These are phyloP conservation scores for Gari tellinella DNA, from an alignment of 2,888 invertebrate genomes.

Conservation along the genomic window DNA sequence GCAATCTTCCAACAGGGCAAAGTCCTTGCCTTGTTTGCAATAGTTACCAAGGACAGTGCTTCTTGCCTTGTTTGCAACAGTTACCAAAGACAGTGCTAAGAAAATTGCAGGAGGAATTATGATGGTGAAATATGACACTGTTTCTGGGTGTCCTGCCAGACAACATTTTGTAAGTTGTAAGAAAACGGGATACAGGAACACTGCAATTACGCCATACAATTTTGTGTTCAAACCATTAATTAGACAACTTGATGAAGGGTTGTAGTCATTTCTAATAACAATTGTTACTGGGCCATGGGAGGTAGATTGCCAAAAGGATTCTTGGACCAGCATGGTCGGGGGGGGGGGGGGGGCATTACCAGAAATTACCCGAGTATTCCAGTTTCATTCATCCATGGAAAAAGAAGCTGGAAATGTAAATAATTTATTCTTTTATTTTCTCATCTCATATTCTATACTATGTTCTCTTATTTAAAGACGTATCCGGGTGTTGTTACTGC, in stretches of 20 bases:
- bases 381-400: slow-evolving; percentile 40
- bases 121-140: slow-evolving; percentile 3
- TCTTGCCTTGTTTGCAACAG: too few species aligned
- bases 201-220: slow-evolving; percentile 9
- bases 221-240: slow-evolving; percentile 19
- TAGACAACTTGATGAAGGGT: too few species aligned
- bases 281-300: slow-evolving; percentile 38
- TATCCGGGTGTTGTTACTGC: too few species aligned
- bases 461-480: too few species aligned
- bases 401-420: slow-evolving; percentile 12
- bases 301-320: slow-evolving; percentile 20
- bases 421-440: background rate
- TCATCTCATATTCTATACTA: too few species aligned
- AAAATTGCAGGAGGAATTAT: too few species aligned
- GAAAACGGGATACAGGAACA: slow-evolving; percentile 18
- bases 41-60: background rate
- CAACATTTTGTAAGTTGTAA: slow-evolving; percentile 13
- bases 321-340: slow-evolving; percentile 13
- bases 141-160: slow-evolving; percentile 15
- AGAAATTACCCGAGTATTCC: slow-evolving; percentile 25
- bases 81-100: too few species aligned
- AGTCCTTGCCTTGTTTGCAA: too few species aligned
- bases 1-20: too few species aligned
- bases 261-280: slow-evolving; percentile 14
- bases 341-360: slow-evolving; percentile 9